Base-by-base conservation (phyloP, 1,140 invertebrate genomes). In the Drosophila subpulchrella region DNA sequence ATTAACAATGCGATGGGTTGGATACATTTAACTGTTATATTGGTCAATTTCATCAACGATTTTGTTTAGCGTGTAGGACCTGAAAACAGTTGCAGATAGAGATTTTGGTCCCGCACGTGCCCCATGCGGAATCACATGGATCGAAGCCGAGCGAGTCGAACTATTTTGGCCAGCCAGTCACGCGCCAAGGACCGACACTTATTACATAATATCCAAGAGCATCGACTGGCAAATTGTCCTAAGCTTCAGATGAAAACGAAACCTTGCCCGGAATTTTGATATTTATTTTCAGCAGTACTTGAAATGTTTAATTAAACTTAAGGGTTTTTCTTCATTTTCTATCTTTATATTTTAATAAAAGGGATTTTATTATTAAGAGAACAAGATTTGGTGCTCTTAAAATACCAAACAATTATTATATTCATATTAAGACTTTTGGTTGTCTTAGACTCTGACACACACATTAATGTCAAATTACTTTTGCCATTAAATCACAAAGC, bases 121-220 rank as follows among this genome's bases (percentile, higher is more conserved):
- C 63, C n/a, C 13, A 12, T 20, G 4, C 34, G 13, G 46, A 15
- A 27, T 65, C 44, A 15, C 63, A 50, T 27, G 63, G 59, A 61
- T 50, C 60, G 24, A 30, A 27, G 12, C 3, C 46, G 24, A 48
- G 13, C 13, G 24, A 48, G n/a, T 27, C 47, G 24, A 30, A 30
- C 20, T 10, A 34, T 34, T 32, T 34, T 27, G 66, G 24, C 13
- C 66, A 67, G 24, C 42, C 55, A 38, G 62, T 71, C 67, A 70
- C 67, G 65, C 51, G 42, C 51, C 42, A 57, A 57, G 36, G 39
- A 39, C 50, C 53, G 34, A 39, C 65, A 71, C 67, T 71, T 71
- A 71, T 70, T 71, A 57, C 51, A 48, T 71, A 71, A 71, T 47
- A 70, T 55, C 41, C 38, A 30, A 8, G 13, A n/a, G 50, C 61